phyloP scores from a whole-genome alignment of 2,888 invertebrate genomes.

The Suillia variegata region DNA sequence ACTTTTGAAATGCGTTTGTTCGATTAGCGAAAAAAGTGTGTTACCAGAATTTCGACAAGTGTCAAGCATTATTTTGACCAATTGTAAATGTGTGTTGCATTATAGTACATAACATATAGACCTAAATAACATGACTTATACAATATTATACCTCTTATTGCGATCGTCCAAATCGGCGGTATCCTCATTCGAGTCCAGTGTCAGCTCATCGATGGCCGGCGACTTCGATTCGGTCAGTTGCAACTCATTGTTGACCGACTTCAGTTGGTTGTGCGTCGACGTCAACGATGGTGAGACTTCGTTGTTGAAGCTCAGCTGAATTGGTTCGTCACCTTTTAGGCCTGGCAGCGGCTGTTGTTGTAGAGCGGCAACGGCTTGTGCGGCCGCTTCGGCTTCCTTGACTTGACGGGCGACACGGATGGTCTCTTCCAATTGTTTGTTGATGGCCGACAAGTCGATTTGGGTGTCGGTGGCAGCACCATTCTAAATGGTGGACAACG shows the following conservation, averaged over 20 bases:
- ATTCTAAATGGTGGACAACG: conserved; percentile 37
- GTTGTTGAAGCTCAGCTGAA: conserved; percentile 56
- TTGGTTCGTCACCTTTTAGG: conserved; percentile 43
- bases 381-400: conserved; percentile 55
- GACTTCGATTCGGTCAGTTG: conserved; percentile 68
- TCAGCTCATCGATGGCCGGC: conserved; percentile 72
- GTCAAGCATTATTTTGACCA: neutral
- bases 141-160: conserved; percentile 76
- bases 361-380: conserved; percentile 40
- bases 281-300: conserved; percentile 40
- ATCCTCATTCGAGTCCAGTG: conserved; percentile 71
- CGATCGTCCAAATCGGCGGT: conserved; percentile 78
- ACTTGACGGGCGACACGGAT: conserved; percentile 62
- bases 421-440: conserved; percentile 60
- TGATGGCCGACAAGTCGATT: conserved; percentile 59
- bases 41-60: conserved; percentile 31
- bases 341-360: conserved; percentile 31
- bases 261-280: conserved; percentile 30
- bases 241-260: conserved; percentile 51
- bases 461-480: conserved; percentile 58
- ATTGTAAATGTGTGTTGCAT: conserved; percentile 6
- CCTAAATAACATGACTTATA: too few species aligned
- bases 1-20: conserved; percentile 29
- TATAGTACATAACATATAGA: neutral
- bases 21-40: conserved; percentile 23